Evolutionary conservation across 2,797 vertebrate species (phyloP), one percentile per base, ranked within the genome.

Genomic region (Sciurus carolinensis): DNA sequence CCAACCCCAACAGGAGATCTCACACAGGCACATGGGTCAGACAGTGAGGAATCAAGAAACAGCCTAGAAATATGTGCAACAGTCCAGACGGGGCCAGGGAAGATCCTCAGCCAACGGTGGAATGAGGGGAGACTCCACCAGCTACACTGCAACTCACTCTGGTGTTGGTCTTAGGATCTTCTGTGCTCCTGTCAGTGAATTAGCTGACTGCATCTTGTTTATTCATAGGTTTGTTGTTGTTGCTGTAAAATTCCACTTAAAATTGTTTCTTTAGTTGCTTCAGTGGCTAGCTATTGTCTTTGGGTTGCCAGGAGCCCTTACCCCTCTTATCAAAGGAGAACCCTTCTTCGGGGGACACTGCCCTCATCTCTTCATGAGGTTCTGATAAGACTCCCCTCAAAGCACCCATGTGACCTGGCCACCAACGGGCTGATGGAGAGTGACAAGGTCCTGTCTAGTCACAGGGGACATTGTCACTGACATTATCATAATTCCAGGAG

Each of bases 41-140:
- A 7, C 14, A 39, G 1, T 59, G 33, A 66, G 14, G 12, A 54
- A 28, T 47, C 36, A 8, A 50, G 26, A 62, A 62, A 62, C 7
- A 18, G 17, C 44, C 7, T 17, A 30, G 66, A 62, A 44, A 17
- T 5, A 30, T 5, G 59, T 7, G 7, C 10, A 1, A 22, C 28
- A 0, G 1, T 10, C 12, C n/a, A 18, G 10, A 8, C 4, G 13
- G 26, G 28, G 18, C 71, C 8, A 1, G 3, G 1, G 20, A 15
- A 18, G 22, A 15, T 4, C 0, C 0, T 10, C 39, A 0, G 0
- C 3, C 7, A 0, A 6, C 7, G 2, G 8, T 17, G 14, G 13
- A 2, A 4, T 4, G 6, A 12, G 1, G 42, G n/a, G 14, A 4
- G 17, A 8, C 11, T 15, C 24, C 2, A 0, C 33, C 6, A 10